Conservation (phyloP, 2,113 vertebrate species). For the Baryphthengus martii region DNA sequence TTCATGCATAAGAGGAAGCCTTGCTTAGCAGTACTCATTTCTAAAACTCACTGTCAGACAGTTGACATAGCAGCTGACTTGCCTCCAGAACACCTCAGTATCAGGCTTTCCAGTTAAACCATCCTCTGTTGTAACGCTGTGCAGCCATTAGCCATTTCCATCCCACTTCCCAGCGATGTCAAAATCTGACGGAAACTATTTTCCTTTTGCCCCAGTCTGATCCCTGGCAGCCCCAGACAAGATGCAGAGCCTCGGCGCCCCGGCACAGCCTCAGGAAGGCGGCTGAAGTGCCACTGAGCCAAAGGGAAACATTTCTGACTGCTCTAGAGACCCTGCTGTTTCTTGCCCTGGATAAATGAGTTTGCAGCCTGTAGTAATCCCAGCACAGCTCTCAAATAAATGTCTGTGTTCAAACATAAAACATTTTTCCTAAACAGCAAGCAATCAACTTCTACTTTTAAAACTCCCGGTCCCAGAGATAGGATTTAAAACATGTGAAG, state of each 20-base stretch:
- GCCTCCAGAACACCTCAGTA: not conserved
- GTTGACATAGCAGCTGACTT: conserved; percentile 30
- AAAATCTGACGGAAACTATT: not conserved
- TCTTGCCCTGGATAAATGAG: not conserved
- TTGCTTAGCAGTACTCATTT: not conserved
- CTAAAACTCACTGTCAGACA: not conserved
- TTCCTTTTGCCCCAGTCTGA: not conserved
- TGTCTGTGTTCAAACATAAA: not conserved
- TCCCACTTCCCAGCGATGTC: not conserved
- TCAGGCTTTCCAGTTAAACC: not conserved
- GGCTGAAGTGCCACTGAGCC: not conserved
- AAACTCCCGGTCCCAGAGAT: not conserved
- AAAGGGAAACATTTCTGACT: not conserved
- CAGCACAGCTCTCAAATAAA: conserved; percentile 17
- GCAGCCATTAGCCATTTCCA: not conserved
- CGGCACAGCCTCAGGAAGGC: not conserved
- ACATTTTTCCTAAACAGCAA: not conserved
- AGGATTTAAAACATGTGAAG: not conserved
- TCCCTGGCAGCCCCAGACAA: not conserved
- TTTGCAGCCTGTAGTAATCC: not conserved
- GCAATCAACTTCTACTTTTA: conserved; percentile 9
- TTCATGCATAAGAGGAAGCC: not conserved
- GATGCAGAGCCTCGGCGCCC: accelerated
- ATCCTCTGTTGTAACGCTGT: not conserved
- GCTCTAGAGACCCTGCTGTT: not conserved